Evolutionary conservation across 1,140 invertebrate species (phyloP), one percentile per base, ranked within the genome.

Genomic region (Leptinotarsa defecta): DNA sequence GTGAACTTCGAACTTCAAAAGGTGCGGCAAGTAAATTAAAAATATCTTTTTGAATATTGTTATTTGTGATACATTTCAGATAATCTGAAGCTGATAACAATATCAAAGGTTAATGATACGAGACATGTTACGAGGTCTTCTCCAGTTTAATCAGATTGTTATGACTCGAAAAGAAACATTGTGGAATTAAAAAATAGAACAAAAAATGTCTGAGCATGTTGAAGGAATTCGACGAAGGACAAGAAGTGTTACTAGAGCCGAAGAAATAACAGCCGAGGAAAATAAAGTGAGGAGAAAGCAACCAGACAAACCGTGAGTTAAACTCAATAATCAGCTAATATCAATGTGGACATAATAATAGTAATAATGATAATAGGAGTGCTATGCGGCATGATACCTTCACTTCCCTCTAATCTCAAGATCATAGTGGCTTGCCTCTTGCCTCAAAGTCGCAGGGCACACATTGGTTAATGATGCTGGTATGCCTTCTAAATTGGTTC

Each of bases 291-390:
- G 95, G 64, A 91, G 89, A 83, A 91, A 90, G n/a, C 94, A 96
- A 82, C 92, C 93, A 4, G 95, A 96, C 86, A 94, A 92, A 88
- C 94, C 95, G 95, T 96, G 87, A 92, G 94, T 91, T 78, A 68
- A 67, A 49, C 76, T 73, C 48, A 71, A 0, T 65, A 43, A 43
- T 48, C 13, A 17, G 43, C 13, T n/a, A n/a, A 48, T 27, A 57
- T 49, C 34, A 43, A 49, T 68, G 22, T 43, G 49, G n/a, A 43
- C 13, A 67, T 67, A 19, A 67, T 67, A 19, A 8, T 8, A 34
- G 34, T 34, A 34, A 34, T 34, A 43, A 43, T 43, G 34, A 69
- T 15, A 73, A 67, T 13, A 27, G 61, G 8, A 43, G n/a, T 68
- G 68, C 20, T 13, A 43, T 17, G 11, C 15, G 22, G n/a, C 2